These are phyloP conservation scores for Mus spicilegus DNA, from an alignment of 2,113 vertebrate species.

Conservation along the genomic window DNA sequence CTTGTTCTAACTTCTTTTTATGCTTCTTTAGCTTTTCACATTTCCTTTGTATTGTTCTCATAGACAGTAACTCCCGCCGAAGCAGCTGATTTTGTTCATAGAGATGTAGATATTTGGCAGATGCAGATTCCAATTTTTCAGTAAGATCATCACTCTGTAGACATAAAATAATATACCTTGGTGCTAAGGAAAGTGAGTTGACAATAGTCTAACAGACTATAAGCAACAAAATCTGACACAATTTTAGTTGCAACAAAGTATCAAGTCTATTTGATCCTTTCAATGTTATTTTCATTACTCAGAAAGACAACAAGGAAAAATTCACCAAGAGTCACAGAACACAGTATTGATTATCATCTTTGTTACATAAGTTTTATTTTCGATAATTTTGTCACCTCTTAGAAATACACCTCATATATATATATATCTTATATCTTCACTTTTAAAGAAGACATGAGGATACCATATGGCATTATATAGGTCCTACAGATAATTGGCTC, in stretches of 20 bases:
- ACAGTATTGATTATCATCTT: background rate
- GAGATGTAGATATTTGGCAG: conserved; percentile 84
- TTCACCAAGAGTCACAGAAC: background rate
- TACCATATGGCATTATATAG: background rate
- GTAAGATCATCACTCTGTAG: conserved; percentile 90
- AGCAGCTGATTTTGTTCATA: conserved; percentile 88
- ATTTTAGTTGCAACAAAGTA: conserved; percentile 1
- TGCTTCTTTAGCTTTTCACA: conserved; percentile 88
- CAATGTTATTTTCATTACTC: background rate
- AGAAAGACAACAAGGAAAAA: conserved; percentile 34
- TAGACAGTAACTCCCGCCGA: conserved; percentile 86
- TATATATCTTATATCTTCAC: too few relatives aligned
- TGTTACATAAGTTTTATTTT: background rate
- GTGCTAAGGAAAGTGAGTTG: background rate
- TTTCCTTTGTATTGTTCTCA: conserved; percentile 83
- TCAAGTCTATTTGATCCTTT: background rate
- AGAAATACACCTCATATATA: background rate
- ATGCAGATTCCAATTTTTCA: conserved; percentile 87
- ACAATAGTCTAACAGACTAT: background rate
- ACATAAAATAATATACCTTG: background rate
- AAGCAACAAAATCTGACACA: background rate
- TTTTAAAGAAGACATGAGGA: background rate
- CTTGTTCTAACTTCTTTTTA: conserved; percentile 90
- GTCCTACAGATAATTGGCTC: background rate
- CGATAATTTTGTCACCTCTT: background rate